phyloP scores from a whole-genome alignment of 2,888 invertebrate genomes.

The Selenia dentaria region DNA sequence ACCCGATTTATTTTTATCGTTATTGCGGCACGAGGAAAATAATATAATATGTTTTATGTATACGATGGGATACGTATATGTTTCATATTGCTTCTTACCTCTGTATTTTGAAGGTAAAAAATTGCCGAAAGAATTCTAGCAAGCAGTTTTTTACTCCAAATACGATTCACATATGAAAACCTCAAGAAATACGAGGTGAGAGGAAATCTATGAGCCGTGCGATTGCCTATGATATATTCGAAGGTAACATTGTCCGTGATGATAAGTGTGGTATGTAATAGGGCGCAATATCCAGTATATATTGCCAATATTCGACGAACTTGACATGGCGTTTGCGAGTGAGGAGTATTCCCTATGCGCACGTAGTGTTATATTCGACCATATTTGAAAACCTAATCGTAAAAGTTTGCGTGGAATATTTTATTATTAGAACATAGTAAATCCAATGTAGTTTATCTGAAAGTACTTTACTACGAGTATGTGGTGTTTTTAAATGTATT shows the following conservation, averaged over 20 bases:
- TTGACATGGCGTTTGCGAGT: constrained; percentile 44
- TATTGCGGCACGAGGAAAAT: constrained; percentile 24
- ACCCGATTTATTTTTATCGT: constrained; percentile 31
- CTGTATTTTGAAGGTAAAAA: constrained; percentile 14
- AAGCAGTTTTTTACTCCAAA: constrained; percentile 12
- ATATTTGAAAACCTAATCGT: not conserved
- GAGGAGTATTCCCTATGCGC: constrained; percentile 38
- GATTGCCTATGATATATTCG: constrained; percentile 31
- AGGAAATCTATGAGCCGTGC: constrained; percentile 28
- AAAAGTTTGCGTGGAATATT: not conserved
- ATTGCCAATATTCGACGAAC: constrained; percentile 42
- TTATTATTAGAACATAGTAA: not conserved
- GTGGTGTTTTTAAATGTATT: not conserved
- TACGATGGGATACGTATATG: constrained; percentile 5
- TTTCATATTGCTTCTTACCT: constrained; percentile 10
- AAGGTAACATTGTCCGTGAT: constrained; percentile 29
- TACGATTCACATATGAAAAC: constrained; percentile 21
- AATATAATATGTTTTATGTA: constrained; percentile 7
- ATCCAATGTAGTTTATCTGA: not conserved
- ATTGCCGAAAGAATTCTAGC: constrained; percentile 5
- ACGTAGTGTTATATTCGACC: not conserved
- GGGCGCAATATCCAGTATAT: constrained; percentile 34
- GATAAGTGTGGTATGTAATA: constrained; percentile 36
- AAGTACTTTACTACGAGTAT: not conserved
- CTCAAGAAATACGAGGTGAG: constrained; percentile 20